Base-by-base conservation (phyloP, 1,140 invertebrate genomes). In the Trachymyrmex septentrionalis region DNA sequence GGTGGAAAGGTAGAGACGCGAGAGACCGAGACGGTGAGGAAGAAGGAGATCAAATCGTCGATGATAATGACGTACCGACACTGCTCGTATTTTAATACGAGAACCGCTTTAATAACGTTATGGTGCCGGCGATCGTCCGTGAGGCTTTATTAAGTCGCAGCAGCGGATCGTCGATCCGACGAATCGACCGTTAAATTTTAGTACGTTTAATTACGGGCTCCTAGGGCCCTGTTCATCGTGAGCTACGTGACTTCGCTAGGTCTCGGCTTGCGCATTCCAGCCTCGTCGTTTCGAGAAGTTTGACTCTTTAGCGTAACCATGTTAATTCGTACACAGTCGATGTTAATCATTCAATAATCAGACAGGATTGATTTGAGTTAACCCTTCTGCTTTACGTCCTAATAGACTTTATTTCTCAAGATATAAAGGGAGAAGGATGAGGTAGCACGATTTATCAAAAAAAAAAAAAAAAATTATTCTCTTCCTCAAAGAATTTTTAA, bases 171-270 rank as follows among this genome's bases (percentile, higher is more conserved):
- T 89, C 88, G 87, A 87, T 90, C 86, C 81, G 34, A 19, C 78
- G 84, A 80, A 80, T 63, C 78, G 85, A 87, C 89, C 86, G 87
- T 93, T 92, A 92, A 93, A 92, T 91, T 93, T 93, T 93, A 93
- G 91, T 93, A 88, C 92, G 86, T 92, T 93, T 93, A 93, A 93
- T 93, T 93, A 92, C 82, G 88, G 91, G 91, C 87, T 86, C 71
- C 87, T 76, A 73, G 55, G 59, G n/a, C n/a, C n/a, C n/a, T 16
- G 50, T 19, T 71, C 24, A 27, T 48, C 24, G 55, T 59, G 34
- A 59, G 0, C 44, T 27, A 5, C 38, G 80, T 38, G 66, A 82
- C 38, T 75, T 82, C 24, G 34, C 86, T 87, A 82, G 76, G 12
- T 61, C 81, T 55, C 38, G 55, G 1, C 63, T 38, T 44, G 38